Evolutionary conservation across 1,140 invertebrate species (phyloP).

Genomic region (Halictus rubicundus): DNA sequence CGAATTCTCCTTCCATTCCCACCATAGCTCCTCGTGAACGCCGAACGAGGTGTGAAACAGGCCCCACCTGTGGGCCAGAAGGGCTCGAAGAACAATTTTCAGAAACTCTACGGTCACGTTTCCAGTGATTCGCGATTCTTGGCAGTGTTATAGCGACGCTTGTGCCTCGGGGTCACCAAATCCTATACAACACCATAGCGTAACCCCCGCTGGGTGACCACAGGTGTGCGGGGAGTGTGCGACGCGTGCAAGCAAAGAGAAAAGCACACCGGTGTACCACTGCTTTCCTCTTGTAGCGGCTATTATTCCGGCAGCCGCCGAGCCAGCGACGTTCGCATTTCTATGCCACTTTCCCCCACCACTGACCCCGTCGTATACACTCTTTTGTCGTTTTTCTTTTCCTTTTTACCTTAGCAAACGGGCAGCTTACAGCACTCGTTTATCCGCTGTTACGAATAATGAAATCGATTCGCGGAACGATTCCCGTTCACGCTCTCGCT

Average conservation of each 20-base stretch:
- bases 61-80: too few species aligned
- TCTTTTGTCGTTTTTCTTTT: not conserved
- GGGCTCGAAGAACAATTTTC: too few species aligned
- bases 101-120: too few species aligned
- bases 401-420: constrained; percentile 19
- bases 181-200: too few species aligned
- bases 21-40: too few species aligned
- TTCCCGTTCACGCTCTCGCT: constrained; percentile 1
- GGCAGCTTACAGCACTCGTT: constrained; percentile 39
- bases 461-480: constrained; percentile 36
- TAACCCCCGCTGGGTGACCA: too few species aligned
- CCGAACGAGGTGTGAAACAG: too few species aligned
- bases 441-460: constrained; percentile 43
- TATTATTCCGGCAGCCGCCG: constrained; percentile 24
- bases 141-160: too few species aligned
- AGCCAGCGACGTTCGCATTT: constrained; percentile 34
- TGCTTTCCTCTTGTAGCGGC: not conserved
- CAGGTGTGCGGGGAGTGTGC: not conserved
- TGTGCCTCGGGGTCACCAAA: too few species aligned
- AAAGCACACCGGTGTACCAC: not conserved
- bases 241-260: not conserved
- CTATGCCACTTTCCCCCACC: not conserved
- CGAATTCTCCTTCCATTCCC: too few species aligned
- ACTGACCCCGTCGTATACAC: not conserved
- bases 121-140: too few species aligned